These are phyloP conservation scores for Lepidurus packardi DNA, from an alignment of 1,140 invertebrate species.

Conservation along the genomic window DNA sequence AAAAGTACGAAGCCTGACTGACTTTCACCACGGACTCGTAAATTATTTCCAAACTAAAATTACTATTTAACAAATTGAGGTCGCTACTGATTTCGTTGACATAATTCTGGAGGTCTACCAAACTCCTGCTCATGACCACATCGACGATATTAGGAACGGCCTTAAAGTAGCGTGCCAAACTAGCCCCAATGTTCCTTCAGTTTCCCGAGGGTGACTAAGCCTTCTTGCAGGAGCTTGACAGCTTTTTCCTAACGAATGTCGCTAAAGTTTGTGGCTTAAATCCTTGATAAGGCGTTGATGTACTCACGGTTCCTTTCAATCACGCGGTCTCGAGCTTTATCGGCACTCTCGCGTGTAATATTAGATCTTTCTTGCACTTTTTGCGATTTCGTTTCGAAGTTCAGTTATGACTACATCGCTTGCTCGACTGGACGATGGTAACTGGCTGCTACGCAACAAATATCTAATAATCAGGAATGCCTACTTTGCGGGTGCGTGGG, in stretches of 20 bases:
- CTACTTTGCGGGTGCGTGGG: no score
- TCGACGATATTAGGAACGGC: conserved; percentile 27
- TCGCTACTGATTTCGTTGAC: conserved; percentile 25
- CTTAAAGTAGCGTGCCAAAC: not conserved
- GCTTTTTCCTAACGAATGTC: conserved; percentile 15
- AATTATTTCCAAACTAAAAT: conserved; percentile 17
- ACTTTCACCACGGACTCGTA: conserved; percentile 30
- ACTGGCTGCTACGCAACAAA: not conserved
- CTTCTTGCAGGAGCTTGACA: not conserved
- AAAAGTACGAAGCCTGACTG: conserved; percentile 24
- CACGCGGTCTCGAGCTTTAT: not conserved
- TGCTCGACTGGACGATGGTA: not conserved
- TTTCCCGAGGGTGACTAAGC: not conserved
- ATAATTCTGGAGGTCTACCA: conserved; percentile 26
- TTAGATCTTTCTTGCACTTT: not conserved
- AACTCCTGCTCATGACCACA: not conserved
- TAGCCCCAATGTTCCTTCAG: not conserved
- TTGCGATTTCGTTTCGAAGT: not conserved
- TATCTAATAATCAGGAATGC: no score
- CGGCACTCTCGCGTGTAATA: not conserved
- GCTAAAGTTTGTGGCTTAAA: not conserved
- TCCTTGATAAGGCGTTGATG: not conserved
- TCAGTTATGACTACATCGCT: not conserved
- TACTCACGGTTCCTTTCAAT: not conserved
- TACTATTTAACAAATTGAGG: not conserved